Percentiles rank a stretch among this genome's conserved stretches.
Evolutionary conservation across 1,140 invertebrate genomes (phyloP).

Genomic region (Formica exsecta): DNA sequence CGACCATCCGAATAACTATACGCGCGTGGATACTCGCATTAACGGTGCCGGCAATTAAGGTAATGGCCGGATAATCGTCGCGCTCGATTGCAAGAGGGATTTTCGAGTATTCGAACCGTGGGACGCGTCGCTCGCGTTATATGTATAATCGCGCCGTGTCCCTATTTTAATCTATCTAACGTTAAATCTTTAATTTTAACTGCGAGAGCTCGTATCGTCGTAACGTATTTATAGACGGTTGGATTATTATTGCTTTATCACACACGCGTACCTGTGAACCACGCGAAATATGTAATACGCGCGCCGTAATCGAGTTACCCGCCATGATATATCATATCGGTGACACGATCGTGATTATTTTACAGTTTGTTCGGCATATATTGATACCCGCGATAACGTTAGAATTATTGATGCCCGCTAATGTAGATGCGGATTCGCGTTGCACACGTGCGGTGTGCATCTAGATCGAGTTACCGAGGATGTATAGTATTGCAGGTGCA

Average conservation of each 20-base stretch:
- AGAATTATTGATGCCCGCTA: conserved; percentile 32
- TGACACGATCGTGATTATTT: conserved; percentile 12
- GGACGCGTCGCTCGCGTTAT: neutral
- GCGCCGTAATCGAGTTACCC: neutral
- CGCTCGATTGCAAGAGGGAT: conserved; percentile 31
- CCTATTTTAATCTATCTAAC: conserved; percentile 9
- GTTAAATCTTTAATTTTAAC: conserved; percentile 11
- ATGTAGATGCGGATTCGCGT: neutral
- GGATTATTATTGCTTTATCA: neutral
- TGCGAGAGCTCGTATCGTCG: too few species aligned
- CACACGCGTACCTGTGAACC: neutral
- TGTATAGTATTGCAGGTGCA: neutral
- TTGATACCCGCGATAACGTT: neutral
- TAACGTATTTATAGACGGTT: neutral
- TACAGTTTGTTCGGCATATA: conserved; percentile 18
- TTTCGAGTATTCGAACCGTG: conserved; percentile 1
- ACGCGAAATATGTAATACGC: neutral
- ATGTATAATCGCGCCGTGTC: neutral
- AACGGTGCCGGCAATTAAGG: conserved; percentile 50
- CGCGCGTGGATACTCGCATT: conserved; percentile 44
- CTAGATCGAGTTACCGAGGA: neutral
- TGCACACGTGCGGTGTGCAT: conserved; percentile 1
- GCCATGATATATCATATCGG: too few species aligned
- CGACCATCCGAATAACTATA: conserved; percentile 24
- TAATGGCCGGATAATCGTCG: conserved; percentile 44